Evolutionary conservation across 2,113 vertebrate genomes (phyloP).

Genomic region (Dasyprocta punctata): DNA sequence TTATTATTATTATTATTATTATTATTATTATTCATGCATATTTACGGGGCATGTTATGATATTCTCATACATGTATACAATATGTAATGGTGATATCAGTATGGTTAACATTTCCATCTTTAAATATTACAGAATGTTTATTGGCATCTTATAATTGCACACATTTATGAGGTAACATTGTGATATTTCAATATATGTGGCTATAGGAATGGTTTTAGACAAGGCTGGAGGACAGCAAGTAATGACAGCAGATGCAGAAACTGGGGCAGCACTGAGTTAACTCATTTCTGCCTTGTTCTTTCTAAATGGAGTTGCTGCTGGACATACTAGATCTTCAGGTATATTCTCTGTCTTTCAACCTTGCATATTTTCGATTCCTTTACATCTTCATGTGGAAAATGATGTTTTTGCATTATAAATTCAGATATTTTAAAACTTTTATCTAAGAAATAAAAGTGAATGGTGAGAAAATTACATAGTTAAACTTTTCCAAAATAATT

Average conservation of each 20-base stretch:
- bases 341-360: background rate
- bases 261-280: background rate
- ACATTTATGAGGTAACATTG: background rate
- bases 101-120: background rate
- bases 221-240: background rate
- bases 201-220: background rate
- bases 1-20: background rate
- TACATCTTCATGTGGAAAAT: background rate
- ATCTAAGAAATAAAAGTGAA: background rate
- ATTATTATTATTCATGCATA: background rate
- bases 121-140: background rate
- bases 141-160: background rate
- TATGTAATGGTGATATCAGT: background rate
- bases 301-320: background rate
- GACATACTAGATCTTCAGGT: background rate
- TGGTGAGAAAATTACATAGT: slow-evolving; percentile 27
- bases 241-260: background rate
- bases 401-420: slow-evolving; percentile 41
- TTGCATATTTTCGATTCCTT: background rate
- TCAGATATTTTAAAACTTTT: background rate
- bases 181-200: background rate
- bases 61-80: background rate
- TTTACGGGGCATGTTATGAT: background rate
- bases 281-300: background rate
- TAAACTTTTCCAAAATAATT: slow-evolving; percentile 24